Evolutionary conservation across 2,888 invertebrate species (phyloP).

Genomic region (Vesta saturnalis): DNA sequence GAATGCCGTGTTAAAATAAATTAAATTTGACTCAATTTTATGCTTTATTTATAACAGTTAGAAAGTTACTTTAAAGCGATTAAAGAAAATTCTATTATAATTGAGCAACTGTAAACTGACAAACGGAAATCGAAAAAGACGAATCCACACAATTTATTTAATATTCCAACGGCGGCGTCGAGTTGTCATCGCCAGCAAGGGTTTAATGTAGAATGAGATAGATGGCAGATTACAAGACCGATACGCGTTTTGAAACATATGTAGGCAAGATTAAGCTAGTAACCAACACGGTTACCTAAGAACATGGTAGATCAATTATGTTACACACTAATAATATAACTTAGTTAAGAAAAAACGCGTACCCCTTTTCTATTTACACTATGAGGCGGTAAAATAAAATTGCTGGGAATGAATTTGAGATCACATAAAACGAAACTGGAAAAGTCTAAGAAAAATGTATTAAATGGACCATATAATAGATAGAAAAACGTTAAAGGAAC

Average conservation of each 20-base stretch:
- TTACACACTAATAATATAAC: not conserved
- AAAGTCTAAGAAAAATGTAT: not conserved
- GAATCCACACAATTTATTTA: slow-evolving; percentile 18
- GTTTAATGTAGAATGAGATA: slow-evolving; percentile 24
- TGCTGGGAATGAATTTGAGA: not conserved
- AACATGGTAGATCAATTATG: not conserved
- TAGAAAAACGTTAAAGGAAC: slow-evolving; percentile 5
- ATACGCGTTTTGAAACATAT: slow-evolving; percentile 28
- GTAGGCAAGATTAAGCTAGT: slow-evolving; percentile 23
- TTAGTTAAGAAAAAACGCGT: not conserved
- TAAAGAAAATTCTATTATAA: slow-evolving; percentile 14
- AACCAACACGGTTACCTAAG: not conserved
- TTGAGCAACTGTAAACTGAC: slow-evolving; percentile 13
- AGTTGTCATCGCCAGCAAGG: slow-evolving; percentile 20
- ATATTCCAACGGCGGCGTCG: slow-evolving; percentile 22
- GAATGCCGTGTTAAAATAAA: slow-evolving; percentile 1
- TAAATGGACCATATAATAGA: slow-evolving; percentile 6
- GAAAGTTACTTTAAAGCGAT: slow-evolving; percentile 14
- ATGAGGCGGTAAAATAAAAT: not conserved
- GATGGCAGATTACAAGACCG: slow-evolving; percentile 22
- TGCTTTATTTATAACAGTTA: slow-evolving; percentile 10
- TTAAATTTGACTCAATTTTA: slow-evolving; percentile 15
- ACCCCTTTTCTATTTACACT: not conserved
- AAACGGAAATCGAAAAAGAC: slow-evolving; percentile 12
- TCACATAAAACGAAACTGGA: not conserved